These are phyloP conservation scores for Drosophila lacteicornis DNA, from an alignment of 1,140 invertebrate genomes.

Conservation along the genomic window DNA sequence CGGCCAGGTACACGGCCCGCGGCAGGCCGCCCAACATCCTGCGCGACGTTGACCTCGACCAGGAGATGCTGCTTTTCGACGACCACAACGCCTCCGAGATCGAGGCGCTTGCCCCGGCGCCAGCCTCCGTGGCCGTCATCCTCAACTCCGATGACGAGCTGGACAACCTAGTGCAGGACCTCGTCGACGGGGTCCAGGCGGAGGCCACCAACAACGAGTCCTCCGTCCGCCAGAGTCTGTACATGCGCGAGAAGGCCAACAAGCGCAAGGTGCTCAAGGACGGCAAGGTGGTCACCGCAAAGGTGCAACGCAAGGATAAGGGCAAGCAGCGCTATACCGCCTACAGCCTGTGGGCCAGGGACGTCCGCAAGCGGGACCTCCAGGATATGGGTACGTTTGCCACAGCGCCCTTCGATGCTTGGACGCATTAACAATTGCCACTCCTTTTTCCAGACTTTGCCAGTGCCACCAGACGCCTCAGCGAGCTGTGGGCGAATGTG, in stretches of 20 bases:
- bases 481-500: slow-evolving; percentile 94
- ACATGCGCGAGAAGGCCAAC: slow-evolving; percentile 91
- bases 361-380: slow-evolving; percentile 88
- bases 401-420: neutral
- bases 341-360: slow-evolving; percentile 95
- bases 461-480: slow-evolving; percentile 91
- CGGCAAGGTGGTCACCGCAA: slow-evolving; percentile 88
- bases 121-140: slow-evolving; percentile 19
- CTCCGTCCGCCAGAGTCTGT: slow-evolving; percentile 87
- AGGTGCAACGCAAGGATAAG: slow-evolving; percentile 90
- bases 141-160: slow-evolving; percentile 75
- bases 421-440: neutral
- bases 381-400: slow-evolving; percentile 88
- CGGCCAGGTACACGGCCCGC: slow-evolving; percentile 53
- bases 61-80: slow-evolving; percentile 43
- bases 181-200: slow-evolving; percentile 76
- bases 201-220: slow-evolving; percentile 77
- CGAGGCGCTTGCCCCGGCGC: slow-evolving; percentile 22
- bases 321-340: slow-evolving; percentile 92
- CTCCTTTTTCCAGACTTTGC: slow-evolving; percentile 88
- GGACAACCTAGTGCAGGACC: slow-evolving; percentile 76
- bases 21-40: slow-evolving; percentile 69
- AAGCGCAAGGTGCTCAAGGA: slow-evolving; percentile 92
- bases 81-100: slow-evolving; percentile 42
- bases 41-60: slow-evolving; percentile 52